phyloP scores from a whole-genome alignment of 2,888 invertebrate genomes.

The Ennomos fuscantarius region DNA sequence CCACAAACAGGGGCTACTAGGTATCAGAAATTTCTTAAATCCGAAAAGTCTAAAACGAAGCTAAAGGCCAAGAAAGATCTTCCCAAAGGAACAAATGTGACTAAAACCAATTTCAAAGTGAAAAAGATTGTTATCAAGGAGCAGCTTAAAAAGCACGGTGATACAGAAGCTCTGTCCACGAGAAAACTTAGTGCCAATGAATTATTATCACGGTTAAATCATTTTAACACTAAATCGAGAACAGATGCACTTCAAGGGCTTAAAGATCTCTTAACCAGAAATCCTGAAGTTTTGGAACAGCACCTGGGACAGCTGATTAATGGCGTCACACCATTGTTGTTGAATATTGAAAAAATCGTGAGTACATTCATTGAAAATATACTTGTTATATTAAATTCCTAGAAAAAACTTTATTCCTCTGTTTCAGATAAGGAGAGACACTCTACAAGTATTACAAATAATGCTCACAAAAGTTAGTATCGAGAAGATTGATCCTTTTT shows the following conservation, averaged over 20 bases:
- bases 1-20: constrained; percentile 80
- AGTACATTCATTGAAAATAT: constrained; percentile 41
- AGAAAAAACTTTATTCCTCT: constrained; percentile 4
- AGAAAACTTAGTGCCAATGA: constrained; percentile 90
- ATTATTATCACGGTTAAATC: constrained; percentile 88
- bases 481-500: constrained; percentile 89
- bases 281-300: constrained; percentile 72
- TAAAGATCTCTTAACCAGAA: constrained; percentile 77
- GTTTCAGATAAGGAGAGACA: constrained; percentile 82
- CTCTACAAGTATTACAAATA: constrained; percentile 83
- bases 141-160: constrained; percentile 86
- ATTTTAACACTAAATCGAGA: constrained; percentile 89
- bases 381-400: neutral
- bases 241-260: constrained; percentile 87
- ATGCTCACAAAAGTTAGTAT: constrained; percentile 69
- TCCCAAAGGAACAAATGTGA: constrained; percentile 95
- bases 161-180: constrained; percentile 85
- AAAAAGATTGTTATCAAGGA: constrained; percentile 93
- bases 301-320: constrained; percentile 89
- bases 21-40: constrained; percentile 91
- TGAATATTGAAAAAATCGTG: constrained; percentile 89
- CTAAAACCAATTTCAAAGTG: constrained; percentile 95
- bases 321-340: constrained; percentile 87
- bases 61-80: constrained; percentile 92
- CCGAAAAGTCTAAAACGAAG: constrained; percentile 96